Base-by-base conservation (phyloP, 2,888 invertebrate species). In the Agriopis aurantiaria region DNA sequence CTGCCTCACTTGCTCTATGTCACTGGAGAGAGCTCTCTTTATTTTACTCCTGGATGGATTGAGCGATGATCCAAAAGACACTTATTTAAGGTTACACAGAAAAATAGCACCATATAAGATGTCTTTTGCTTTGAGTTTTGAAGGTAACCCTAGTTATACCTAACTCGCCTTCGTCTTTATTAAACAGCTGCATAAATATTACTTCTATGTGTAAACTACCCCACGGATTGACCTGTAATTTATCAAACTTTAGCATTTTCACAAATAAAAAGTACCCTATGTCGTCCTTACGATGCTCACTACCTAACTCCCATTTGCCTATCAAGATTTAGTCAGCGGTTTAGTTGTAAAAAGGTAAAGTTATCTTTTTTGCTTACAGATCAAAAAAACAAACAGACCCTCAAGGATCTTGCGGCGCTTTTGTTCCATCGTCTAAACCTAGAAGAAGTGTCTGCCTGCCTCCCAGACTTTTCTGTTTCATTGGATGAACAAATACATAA, bases 101-200 rank as follows among this genome's bases (percentile, higher is more conserved):
- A 96, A 96, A 88, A 90, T 97, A 69, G 95, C 97, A 12, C 98
- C 98, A 0, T 97, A 96, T 82, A 97, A 97, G 93, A 95, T 97
- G 71, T 95, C 95, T 58, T 96, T 97, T 85, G 95, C 95, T 23
- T 85, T 96, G 60, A 83, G 95, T 62, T 82, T 83, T 76, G 71
- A 87, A 84, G 88, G 95, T 95, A 75, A 65, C 55, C 23, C 14
- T 23, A 40, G n/a, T 0, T n/a, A 14, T 55, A n/a, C n/a, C n/a
- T n/a, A 11, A 33, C 14, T 43, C n/a, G 17, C 3, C n/a, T 12
- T 33, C 33, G 33, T 33, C 33, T 23, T 9, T 56, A 43, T 14
- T 41, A 51, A 52, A 55, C 55, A 71, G 12, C 17, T 71, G 64
- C 59, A 41, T n/a, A 61, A 58, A 63, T 53, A 52, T n/a, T 62